These are phyloP conservation scores for Parochlus steinenii DNA, from an alignment of 2,888 invertebrate species.

Conservation along the genomic window DNA sequence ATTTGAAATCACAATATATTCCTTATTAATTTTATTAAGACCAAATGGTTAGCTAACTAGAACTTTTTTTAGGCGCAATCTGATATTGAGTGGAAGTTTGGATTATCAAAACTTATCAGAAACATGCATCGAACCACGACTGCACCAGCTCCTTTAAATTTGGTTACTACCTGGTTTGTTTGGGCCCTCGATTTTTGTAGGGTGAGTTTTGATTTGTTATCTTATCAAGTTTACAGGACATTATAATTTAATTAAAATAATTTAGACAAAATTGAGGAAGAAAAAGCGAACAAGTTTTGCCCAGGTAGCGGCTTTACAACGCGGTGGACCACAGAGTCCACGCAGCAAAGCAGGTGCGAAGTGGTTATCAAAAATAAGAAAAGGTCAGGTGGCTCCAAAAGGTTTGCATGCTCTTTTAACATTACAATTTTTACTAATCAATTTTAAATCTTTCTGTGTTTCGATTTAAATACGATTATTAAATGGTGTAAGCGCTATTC, in stretches of 20 bases:
- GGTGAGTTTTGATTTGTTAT: slow-evolving; percentile 31
- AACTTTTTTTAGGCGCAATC: slow-evolving; percentile 88
- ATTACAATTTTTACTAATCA: slow-evolving; percentile 6
- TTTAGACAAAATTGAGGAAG: slow-evolving; percentile 42
- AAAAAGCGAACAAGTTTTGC: slow-evolving; percentile 70
- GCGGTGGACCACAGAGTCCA: slow-evolving; percentile 57
- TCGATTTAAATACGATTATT: no score
- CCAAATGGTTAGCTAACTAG: not conserved
- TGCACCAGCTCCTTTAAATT: slow-evolving; percentile 93
- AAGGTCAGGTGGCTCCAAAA: slow-evolving; percentile 66
- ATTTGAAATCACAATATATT: slow-evolving; percentile 2
- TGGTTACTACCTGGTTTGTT: slow-evolving; percentile 86
- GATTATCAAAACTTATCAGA: slow-evolving; percentile 90
- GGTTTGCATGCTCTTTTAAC: slow-evolving; percentile 12
- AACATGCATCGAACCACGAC: slow-evolving; percentile 98
- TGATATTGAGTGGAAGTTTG: slow-evolving; percentile 99
- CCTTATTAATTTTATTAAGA: not conserved
- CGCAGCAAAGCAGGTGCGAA: slow-evolving; percentile 76
- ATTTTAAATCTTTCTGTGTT: slow-evolving; percentile 3
- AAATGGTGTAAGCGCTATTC: no score
- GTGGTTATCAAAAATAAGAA: slow-evolving; percentile 76
- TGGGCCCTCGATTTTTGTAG: slow-evolving; percentile 69
- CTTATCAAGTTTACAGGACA: slow-evolving; percentile 3
- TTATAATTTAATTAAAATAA: slow-evolving; percentile 11
- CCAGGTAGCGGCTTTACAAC: slow-evolving; percentile 50